These are phyloP conservation scores for Meghimatium bilineatum DNA, from an alignment of 2,888 invertebrate species.

Conservation along the genomic window DNA sequence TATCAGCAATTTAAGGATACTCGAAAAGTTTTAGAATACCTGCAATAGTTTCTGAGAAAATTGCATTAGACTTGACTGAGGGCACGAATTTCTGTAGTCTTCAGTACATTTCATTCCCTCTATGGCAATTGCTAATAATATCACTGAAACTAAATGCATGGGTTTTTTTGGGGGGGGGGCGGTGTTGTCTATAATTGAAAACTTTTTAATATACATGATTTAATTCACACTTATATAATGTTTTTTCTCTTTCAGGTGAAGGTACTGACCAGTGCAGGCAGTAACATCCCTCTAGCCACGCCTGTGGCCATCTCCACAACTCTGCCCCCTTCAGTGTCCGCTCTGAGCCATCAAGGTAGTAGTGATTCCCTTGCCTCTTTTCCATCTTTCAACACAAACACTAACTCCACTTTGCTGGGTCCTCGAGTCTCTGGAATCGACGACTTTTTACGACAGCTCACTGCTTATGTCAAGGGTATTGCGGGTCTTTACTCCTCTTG, in stretches of 20 bases:
- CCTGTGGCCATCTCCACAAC: conserved; percentile 82
- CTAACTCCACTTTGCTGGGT: conserved; percentile 49
- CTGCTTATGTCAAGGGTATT: conserved; percentile 60
- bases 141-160: too few species aligned
- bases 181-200: too few species aligned
- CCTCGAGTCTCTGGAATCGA: conserved; percentile 52
- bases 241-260: conserved; percentile 79
- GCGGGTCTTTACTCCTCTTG: conserved; percentile 41
- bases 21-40: too few species aligned
- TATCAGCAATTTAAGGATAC: too few species aligned
- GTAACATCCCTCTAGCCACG: conserved; percentile 76
- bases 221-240: background rate
- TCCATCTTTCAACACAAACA: conserved; percentile 56
- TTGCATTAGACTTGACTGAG: too few species aligned
- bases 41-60: too few species aligned
- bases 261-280: conserved; percentile 80
- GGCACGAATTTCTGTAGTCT: too few species aligned
- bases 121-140: too few species aligned
- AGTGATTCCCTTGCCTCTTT: conserved; percentile 54
- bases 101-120: too few species aligned
- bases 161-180: too few species aligned
- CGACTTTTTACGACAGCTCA: conserved; percentile 57
- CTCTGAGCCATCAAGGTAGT: conserved; percentile 78
- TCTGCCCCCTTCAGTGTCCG: conserved; percentile 82
- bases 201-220: background rate